Conservation (phyloP, 2,888 invertebrate species). For the Bunonema sp. region DNA sequence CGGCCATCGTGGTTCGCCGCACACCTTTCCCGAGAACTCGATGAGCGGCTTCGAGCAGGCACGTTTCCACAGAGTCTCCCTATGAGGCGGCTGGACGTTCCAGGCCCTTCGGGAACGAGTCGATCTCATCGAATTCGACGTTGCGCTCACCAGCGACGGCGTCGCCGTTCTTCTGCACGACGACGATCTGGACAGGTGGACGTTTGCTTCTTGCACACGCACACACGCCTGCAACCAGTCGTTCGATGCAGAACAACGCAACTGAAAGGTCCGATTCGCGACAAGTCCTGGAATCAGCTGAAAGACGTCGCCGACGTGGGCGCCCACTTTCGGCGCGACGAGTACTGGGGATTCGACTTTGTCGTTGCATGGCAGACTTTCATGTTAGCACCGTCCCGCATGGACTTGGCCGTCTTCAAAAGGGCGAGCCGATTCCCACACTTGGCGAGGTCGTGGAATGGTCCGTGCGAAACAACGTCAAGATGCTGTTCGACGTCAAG, state of each 20-base stretch:
- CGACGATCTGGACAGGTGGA: constrained; percentile 57
- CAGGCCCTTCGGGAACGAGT: constrained; percentile 62
- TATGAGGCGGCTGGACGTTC: background rate
- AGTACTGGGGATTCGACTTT: background rate
- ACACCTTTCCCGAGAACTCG: constrained; percentile 35
- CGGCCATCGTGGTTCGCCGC: constrained; percentile 38
- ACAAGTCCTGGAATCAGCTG: too few species aligned
- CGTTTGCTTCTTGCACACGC: too few species aligned
- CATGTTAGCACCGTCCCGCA: too few species aligned
- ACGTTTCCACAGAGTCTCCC: background rate
- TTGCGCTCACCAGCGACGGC: constrained; percentile 61
- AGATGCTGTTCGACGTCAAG: constrained; percentile 67
- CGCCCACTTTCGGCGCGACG: too few species aligned
- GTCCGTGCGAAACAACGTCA: constrained; percentile 57
- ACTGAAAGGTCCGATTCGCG: constrained; percentile 18
- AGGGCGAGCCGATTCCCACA: constrained; percentile 54
- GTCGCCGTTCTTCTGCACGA: constrained; percentile 66
- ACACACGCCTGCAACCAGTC: too few species aligned
- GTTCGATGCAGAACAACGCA: too few species aligned
- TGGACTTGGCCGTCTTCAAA: too few species aligned
- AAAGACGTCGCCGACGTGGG: too few species aligned
- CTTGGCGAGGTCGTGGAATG: constrained; percentile 60
- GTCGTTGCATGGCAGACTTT: too few species aligned
- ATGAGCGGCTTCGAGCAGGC: constrained; percentile 32
- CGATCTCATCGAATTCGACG: constrained; percentile 63